Base-by-base conservation (phyloP, 35 echinoderm and acorn worm genomes). In the Lytechinus variegatus region DNA sequence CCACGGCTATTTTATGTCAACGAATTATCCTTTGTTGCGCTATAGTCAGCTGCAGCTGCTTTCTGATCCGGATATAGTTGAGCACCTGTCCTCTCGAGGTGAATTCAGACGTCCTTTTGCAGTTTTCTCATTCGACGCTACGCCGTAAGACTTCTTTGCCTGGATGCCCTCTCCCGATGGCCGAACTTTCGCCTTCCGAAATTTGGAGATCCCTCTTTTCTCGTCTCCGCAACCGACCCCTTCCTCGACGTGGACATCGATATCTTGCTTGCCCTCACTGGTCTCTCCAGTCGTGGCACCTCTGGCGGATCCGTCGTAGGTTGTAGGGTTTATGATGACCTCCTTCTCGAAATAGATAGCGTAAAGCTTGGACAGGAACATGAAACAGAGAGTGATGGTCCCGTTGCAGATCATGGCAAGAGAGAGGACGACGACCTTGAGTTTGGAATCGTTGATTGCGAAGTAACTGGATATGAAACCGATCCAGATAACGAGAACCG, bases 401-500 rank as follows among this genome's bases (percentile, higher is more conserved):
- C 92, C 95, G 86, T 93, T 97, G 55, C 96, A 60, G 55, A 97
- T 96, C 56, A 96, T 96, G 8, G 97, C 97, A 4, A 97, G 58
- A 4, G 97, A 94, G 55, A 96, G 86, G 54, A 96, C 95, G 16
- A 86, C 87, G 24, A 95, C 92, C 88, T 96, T 96, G 54, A 96
- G 52, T 29, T 89, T 86, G 24, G 95, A 87, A 5, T 95, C 92
- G 10, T 86, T 54, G 56, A 97, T 52, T 10, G 91, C 53, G 66
- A 97, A 95, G 79, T 96, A 97, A 55, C 95, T 92, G 0, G 97
- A 92, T 24, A 97, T 97, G 87, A 97, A 97, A 3, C 91, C 97
- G 54, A 97, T 90, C 97, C 97, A 97, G 52, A 97, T 97, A 9
- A 97, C 95, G 86, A 97, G 56, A 52, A 95, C 95, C 1, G 97